Conservation (phyloP, 2,888 invertebrate species). For the Caenorhabditis auriculariae region DNA sequence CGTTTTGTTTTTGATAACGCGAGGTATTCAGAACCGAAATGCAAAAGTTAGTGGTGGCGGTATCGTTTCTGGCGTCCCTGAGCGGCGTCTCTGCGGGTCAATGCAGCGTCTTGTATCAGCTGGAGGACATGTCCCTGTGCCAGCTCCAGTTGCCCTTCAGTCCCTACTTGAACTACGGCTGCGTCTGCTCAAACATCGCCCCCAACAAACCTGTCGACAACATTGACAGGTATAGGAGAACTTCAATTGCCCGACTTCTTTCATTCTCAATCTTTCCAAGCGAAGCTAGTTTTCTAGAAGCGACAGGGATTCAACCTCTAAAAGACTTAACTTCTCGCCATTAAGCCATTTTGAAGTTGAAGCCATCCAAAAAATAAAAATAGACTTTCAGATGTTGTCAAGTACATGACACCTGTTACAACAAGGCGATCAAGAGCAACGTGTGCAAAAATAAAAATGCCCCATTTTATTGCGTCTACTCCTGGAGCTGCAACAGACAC, state of each 20-base stretch:
- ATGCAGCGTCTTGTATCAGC: constrained; percentile 19
- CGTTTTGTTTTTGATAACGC: too few relatives aligned
- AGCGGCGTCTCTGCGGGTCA: not conserved
- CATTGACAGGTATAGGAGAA: constrained; percentile 26
- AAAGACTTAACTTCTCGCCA: too few relatives aligned
- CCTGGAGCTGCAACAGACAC: constrained; percentile 14
- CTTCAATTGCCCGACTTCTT: too few relatives aligned
- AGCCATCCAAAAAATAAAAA: too few relatives aligned
- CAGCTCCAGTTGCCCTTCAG: constrained; percentile 9
- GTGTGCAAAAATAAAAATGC: constrained; percentile 17
- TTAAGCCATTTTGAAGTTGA: too few relatives aligned
- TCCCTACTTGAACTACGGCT: constrained; percentile 20
- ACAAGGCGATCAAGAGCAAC: not conserved
- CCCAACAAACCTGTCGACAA: constrained; percentile 18
- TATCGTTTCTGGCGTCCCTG: too few relatives aligned
- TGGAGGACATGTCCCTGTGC: constrained; percentile 29
- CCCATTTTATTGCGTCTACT: constrained; percentile 23
- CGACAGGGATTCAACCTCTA: too few relatives aligned
- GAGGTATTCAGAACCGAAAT: too few relatives aligned
- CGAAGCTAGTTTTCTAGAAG: too few relatives aligned
- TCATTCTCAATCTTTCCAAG: too few relatives aligned
- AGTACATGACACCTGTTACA: constrained; percentile 12
- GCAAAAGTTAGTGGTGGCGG: too few relatives aligned
- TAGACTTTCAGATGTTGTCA: constrained; percentile 18
- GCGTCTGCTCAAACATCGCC: constrained; percentile 9